Evolutionary conservation across 2,888 invertebrate genomes (phyloP).

Genomic region (Cantharis rustica): DNA sequence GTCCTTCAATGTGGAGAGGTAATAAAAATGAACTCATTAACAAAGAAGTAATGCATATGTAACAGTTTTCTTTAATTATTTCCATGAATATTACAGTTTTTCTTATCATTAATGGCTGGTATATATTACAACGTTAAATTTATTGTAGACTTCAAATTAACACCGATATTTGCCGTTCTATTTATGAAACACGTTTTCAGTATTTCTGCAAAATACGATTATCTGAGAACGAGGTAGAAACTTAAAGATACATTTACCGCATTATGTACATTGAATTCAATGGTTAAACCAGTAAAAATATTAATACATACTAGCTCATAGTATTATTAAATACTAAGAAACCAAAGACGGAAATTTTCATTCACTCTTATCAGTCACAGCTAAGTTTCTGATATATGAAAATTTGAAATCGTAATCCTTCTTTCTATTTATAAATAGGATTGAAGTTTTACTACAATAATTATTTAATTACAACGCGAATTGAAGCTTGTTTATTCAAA

Average conservation of each 20-base stretch:
- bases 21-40: conserved; percentile 23
- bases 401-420: conserved; percentile 27
- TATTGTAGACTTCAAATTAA: conserved; percentile 22
- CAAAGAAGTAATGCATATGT: conserved; percentile 32
- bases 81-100: conserved; percentile 41
- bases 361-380: background rate
- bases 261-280: background rate
- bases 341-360: background rate
- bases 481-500: background rate
- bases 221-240: background rate
- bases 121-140: conserved; percentile 25
- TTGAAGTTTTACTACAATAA: conserved; percentile 27
- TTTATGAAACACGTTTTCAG: conserved; percentile 12
- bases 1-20: conserved; percentile 3
- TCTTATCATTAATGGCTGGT: conserved; percentile 35
- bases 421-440: conserved; percentile 21
- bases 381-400: conserved; percentile 9
- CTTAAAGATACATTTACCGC: background rate
- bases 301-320: background rate
- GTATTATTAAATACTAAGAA: background rate
- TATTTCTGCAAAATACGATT: conserved; percentile 7
- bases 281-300: background rate
- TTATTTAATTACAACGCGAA: conserved; percentile 19
- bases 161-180: conserved; percentile 9
- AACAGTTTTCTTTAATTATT: conserved; percentile 36